Base-by-base conservation (phyloP, 2,888 invertebrate species). In the Dynastes tityus region DNA sequence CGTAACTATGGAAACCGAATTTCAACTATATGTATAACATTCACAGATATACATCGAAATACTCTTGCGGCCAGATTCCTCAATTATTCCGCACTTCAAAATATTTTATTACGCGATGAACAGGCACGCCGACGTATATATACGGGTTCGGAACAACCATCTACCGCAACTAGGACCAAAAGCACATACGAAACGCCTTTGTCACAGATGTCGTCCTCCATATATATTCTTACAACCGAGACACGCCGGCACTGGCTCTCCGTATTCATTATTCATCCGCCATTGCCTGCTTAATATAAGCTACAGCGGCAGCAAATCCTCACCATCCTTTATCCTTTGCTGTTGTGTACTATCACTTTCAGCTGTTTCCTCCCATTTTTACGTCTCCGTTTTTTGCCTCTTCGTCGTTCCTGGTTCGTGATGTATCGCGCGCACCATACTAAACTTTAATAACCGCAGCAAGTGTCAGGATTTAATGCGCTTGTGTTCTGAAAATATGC, bases 261-360 rank as follows among this genome's bases (percentile, higher is more conserved):
- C 65, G 74, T 76, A 78, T 78, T 78, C 78, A 78, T 78, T 78
- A 78, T 78, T 78, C 76, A 78, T 78, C 70, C 78, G 40, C 76
- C 76, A 76, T 68, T 68, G 76, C 55, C 29, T 55, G 76, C 76
- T 76, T 68, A 67, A 61, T 76, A 76, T 67, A 76, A 78, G 73
- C 78, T 75, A 75, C 75, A 78, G 64, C 78, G 74, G 68, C 78
- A 70, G 70, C 76, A 76, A 78, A 76, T 78, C 76, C 78, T 76
- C 63, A 68, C 75, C 68, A 78, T 78, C 78, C 78, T 68, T 78
- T 78, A 78, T 78, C 75, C 78, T 76, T 68, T 37, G 61, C 65
- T 63, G 61, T 70, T 55, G 74, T 74, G 49, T 61, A 68, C 76
- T 68, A 78, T 78, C 76, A 75, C 78, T 76, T 75, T 78, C 75